Conservation (phyloP, 35 echinoderm and acorn worm species). For the Anneissia japonica region DNA sequence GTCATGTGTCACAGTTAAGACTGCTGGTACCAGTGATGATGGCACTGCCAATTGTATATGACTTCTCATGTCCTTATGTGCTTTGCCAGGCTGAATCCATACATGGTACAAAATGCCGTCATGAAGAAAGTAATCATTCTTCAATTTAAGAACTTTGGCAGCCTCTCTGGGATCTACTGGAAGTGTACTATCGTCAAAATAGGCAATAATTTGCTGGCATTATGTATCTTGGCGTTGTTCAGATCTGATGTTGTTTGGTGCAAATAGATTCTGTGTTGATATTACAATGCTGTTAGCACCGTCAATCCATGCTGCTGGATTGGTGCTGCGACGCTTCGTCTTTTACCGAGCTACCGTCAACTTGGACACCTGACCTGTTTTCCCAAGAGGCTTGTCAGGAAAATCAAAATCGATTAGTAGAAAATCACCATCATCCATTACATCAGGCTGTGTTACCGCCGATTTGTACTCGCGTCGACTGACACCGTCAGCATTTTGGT, state of each 20-base stretch:
- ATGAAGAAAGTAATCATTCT: slow-evolving; percentile 34
- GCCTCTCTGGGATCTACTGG: not conserved
- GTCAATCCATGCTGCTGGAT: not conserved
- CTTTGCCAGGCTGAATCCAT: slow-evolving; percentile 21
- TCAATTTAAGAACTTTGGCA: not conserved
- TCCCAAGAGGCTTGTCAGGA: not conserved
- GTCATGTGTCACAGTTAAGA: slow-evolving; percentile 44
- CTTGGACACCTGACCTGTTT: no score
- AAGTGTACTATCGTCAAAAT: not conserved
- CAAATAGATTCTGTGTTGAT: not conserved
- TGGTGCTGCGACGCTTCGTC: not conserved
- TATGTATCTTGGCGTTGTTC: not conserved
- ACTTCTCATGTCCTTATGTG: slow-evolving; percentile 6
- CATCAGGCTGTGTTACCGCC: not conserved
- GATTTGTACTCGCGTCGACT: slow-evolving; percentile 18
- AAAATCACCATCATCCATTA: slow-evolving; percentile 29
- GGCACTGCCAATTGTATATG: slow-evolving; percentile 45
- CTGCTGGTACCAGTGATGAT: not conserved
- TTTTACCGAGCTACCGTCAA: not conserved
- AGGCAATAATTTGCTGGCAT: not conserved
- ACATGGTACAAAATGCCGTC: slow-evolving; percentile 40
- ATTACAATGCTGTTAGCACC: not conserved
- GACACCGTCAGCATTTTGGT: slow-evolving; percentile 17
- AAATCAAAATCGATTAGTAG: not conserved
- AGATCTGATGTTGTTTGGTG: not conserved